Conservation (phyloP, 2,113 vertebrate genomes). For the Ailuropoda melanoleuca region DNA sequence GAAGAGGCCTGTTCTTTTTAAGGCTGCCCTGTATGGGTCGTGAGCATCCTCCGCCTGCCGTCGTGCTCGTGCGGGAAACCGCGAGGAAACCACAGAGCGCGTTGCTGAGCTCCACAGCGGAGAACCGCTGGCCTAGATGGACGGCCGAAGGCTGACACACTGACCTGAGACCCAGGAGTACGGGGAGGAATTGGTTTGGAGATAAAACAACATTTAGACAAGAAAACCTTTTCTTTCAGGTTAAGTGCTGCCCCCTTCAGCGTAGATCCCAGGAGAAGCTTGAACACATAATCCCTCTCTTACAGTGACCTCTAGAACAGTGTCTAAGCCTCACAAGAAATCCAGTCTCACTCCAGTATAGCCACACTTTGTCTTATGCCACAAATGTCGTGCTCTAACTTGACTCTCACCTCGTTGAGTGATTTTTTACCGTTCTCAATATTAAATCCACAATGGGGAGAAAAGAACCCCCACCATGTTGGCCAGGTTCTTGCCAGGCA, state of each 20-base stretch:
- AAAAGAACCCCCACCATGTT: not conserved
- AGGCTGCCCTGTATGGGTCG: not conserved
- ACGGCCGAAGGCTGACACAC: not conserved
- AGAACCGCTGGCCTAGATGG: slow-evolving; percentile 14
- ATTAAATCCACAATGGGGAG: not conserved
- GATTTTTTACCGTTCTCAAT: not conserved
- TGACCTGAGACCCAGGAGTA: not conserved
- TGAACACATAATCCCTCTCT: not conserved
- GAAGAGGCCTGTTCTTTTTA: not conserved
- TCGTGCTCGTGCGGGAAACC: not conserved
- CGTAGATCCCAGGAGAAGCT: not conserved
- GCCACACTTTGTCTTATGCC: not conserved
- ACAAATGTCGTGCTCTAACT: not conserved
- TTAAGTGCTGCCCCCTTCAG: not conserved
- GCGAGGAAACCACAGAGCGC: not conserved
- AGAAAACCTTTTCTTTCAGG: not conserved
- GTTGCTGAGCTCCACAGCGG: not conserved
- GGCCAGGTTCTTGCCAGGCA: not conserved
- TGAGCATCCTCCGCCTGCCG: not conserved
- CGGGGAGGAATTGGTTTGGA: not conserved
- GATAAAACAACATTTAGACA: not conserved
- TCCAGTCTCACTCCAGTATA: not conserved
- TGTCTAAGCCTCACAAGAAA: not conserved
- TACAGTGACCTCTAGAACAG: not conserved
- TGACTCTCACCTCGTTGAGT: not conserved